Base-by-base conservation (phyloP, 2,797 vertebrate genomes). In the Ceyx erithaca region DNA sequence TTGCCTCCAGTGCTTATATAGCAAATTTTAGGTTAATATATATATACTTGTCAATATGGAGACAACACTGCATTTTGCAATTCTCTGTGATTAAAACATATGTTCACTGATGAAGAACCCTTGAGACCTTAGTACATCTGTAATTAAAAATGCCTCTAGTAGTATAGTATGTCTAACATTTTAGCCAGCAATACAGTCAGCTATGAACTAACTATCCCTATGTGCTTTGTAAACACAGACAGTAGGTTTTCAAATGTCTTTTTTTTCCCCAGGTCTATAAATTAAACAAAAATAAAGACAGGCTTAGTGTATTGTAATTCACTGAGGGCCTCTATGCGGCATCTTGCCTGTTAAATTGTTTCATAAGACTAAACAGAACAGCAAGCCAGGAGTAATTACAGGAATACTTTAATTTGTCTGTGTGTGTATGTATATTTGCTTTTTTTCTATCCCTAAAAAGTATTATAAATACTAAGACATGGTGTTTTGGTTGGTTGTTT, bases 211-310 rank as follows among this genome's bases (percentile, higher is more conserved):
- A 73, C 52, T 76, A 71, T 81, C 89, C 93, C 92, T 91, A 28
- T 70, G 95, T 92, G 94, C 49, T 95, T 94, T 90, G 55, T 90
- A 96, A 97, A 94, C 37, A 71, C 76, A 82, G 89, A 73, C 72
- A 93, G 92, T 67, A 86, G 70, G 6, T 62, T 92, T 92, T 95
- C 82, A 82, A 85, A 78, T 79, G 62, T 59, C n/a, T 52, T 28
- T 17, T 49, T 46, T 94, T 67, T 13, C 37, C 88, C 69, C 88
- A 85, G 85, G 78, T 87, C 69, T 81, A 68, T 96, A 97, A 96
- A 97, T 94, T 96, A 94, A 80, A 92, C 49, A 55, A 92, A 92
- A 95, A 76, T 23, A 76, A 92, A 95, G 94, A 94, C 58, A 62
- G 84, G 85, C 59, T 95, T 82, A 68, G 64, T 79, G 85, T 80